Conservation (phyloP, 2,113 vertebrate genomes). For the Tupaia tana region DNA sequence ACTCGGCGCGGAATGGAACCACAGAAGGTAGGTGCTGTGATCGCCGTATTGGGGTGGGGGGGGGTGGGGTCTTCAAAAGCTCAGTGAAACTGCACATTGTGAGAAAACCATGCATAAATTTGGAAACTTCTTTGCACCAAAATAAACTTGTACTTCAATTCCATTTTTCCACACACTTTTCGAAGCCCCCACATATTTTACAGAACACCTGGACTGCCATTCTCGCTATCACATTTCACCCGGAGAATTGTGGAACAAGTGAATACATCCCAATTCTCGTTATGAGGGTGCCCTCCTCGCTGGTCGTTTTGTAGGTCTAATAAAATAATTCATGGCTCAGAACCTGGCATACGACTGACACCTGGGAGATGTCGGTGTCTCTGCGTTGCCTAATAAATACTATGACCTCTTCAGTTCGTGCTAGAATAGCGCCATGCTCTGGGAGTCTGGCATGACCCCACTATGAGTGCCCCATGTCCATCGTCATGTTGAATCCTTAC, state of each 20-base stretch:
- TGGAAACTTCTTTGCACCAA: too few species aligned
- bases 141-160: too few species aligned
- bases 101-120: too few species aligned
- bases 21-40: conserved; percentile 81
- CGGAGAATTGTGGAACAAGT: neutral
- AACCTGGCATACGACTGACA: neutral
- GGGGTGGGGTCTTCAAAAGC: too few species aligned
- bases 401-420: neutral
- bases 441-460: too few species aligned
- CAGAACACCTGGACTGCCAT: neutral
- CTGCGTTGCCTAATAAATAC: neutral
- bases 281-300: neutral
- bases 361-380: neutral
- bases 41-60: too few species aligned
- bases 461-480: neutral
- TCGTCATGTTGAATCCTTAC: neutral
- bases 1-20: conserved; percentile 81
- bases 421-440: neutral
- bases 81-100: too few species aligned
- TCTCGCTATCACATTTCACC: neutral
- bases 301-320: neutral
- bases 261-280: neutral
- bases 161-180: too few species aligned
- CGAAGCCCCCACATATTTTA: neutral
- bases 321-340: neutral